phyloP scores from a whole-genome alignment of 2,797 vertebrate genomes.

The Premnoplex brunnescens region DNA sequence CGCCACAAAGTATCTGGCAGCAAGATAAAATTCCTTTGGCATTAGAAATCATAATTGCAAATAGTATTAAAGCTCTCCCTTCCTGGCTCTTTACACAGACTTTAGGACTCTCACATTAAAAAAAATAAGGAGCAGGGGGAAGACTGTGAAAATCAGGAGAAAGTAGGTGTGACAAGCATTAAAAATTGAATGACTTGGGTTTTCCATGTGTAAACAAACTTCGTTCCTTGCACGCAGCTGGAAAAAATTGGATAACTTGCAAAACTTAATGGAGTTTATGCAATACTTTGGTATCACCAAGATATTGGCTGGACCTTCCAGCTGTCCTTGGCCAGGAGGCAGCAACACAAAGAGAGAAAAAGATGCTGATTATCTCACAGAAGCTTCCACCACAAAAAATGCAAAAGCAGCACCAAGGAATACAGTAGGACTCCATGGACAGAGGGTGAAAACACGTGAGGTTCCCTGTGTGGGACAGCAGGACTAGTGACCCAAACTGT shows the following conservation, averaged over 20 bases:
- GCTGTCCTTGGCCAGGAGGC: neutral
- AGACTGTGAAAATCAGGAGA: neutral
- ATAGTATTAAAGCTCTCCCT: neutral
- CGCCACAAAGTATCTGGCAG: neutral
- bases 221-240: neutral
- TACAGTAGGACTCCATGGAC: neutral
- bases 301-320: neutral
- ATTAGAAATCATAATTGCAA: neutral
- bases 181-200: neutral
- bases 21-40: neutral
- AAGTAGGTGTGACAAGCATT: neutral
- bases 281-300: neutral
- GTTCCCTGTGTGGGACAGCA: neutral
- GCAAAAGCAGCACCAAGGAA: neutral
- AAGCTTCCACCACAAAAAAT: neutral
- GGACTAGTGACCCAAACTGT: neutral
- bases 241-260: neutral
- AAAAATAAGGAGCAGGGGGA: rapidly evolving
- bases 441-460: neutral
- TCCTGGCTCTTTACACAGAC: neutral
- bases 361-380: neutral
- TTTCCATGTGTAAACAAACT: neutral
- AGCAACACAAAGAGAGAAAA: neutral
- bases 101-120: neutral
- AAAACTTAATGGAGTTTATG: neutral